These are phyloP conservation scores for Holothuria glaberrima DNA, from an alignment of 35 echinoderm and acorn worm genomes.

Conservation along the genomic window DNA sequence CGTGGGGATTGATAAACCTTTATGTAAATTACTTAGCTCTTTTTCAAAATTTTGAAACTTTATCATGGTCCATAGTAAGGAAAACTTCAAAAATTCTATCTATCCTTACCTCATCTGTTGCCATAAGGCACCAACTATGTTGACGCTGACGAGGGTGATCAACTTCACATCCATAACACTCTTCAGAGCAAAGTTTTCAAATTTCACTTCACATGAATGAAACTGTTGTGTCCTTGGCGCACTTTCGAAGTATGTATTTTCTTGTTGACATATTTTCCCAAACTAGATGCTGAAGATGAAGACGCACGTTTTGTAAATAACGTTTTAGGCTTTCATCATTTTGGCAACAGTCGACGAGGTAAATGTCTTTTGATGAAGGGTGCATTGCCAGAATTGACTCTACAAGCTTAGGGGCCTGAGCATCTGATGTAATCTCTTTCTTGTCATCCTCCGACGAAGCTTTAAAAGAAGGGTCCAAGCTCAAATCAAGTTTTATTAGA, in stretches of 20 bases:
- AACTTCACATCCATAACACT: neutral
- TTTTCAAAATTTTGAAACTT: too few species aligned
- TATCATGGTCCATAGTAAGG: too few species aligned
- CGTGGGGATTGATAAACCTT: too few species aligned
- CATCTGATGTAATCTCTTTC: constrained; percentile 5
- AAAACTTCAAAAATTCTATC: too few species aligned
- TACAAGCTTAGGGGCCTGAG: constrained; percentile 9
- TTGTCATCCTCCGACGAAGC: neutral
- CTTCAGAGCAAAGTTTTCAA: constrained; percentile 1
- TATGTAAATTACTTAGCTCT: too few species aligned
- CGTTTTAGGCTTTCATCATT: neutral
- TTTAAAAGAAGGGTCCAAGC: neutral
- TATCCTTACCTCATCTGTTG: too few species aligned
- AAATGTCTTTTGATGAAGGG: neutral
- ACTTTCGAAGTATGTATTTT: neutral
- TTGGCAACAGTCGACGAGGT: neutral
- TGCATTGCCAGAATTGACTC: neutral
- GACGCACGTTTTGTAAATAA: neutral
- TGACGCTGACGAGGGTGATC: too few species aligned
- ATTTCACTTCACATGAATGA: neutral
- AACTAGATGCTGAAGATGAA: too few species aligned
- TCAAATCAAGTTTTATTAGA: too few species aligned
- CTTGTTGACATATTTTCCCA: neutral
- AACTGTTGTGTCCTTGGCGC: neutral
- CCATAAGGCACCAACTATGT: too few species aligned